Evolutionary conservation across 2,888 invertebrate genomes (phyloP).

Genomic region (Nomada lathburiana): DNA sequence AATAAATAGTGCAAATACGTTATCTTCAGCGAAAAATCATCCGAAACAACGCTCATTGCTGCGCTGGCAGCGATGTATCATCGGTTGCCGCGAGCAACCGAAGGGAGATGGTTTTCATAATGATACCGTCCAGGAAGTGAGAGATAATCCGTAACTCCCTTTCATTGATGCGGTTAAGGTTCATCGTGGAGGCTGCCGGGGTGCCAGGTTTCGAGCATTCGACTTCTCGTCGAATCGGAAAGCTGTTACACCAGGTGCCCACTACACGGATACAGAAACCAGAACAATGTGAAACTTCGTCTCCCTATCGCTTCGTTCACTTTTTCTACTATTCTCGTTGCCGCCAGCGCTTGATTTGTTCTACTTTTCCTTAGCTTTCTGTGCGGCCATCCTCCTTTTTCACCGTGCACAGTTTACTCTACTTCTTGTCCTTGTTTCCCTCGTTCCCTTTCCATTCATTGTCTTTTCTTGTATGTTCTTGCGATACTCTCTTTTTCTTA

Average conservation of each 20-base stretch:
- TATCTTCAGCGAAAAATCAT: not conserved
- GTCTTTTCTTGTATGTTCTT: slow-evolving; percentile 1
- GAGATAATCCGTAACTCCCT: slow-evolving; percentile 59
- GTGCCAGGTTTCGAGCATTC: slow-evolving; percentile 75
- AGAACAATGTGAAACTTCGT: slow-evolving; percentile 68
- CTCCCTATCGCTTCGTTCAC: slow-evolving; percentile 43
- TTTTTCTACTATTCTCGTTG: slow-evolving; percentile 8
- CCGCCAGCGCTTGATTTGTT: slow-evolving; percentile 10
- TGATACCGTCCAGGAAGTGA: slow-evolving; percentile 60
- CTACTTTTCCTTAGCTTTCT: not conserved
- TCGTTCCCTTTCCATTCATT: not conserved
- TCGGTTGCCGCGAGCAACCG: slow-evolving; percentile 7
- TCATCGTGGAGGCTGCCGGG: slow-evolving; percentile 71
- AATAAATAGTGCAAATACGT: not conserved
- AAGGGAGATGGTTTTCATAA: slow-evolving; percentile 55
- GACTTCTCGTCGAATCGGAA: slow-evolving; percentile 78
- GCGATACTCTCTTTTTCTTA: not conserved
- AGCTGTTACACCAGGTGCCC: slow-evolving; percentile 72
- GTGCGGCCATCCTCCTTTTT: not conserved
- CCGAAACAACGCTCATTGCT: not conserved
- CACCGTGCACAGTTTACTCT: slow-evolving; percentile 14
- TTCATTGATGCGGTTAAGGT: slow-evolving; percentile 63
- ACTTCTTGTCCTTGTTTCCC: slow-evolving; percentile 29
- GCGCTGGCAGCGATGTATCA: slow-evolving; percentile 7
- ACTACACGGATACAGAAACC: slow-evolving; percentile 58